Percentiles rank a stretch among this genome's conserved stretches.
Evolutionary conservation across 1,140 invertebrate genomes (phyloP).

Genomic region (Drosophila bocki): DNA sequence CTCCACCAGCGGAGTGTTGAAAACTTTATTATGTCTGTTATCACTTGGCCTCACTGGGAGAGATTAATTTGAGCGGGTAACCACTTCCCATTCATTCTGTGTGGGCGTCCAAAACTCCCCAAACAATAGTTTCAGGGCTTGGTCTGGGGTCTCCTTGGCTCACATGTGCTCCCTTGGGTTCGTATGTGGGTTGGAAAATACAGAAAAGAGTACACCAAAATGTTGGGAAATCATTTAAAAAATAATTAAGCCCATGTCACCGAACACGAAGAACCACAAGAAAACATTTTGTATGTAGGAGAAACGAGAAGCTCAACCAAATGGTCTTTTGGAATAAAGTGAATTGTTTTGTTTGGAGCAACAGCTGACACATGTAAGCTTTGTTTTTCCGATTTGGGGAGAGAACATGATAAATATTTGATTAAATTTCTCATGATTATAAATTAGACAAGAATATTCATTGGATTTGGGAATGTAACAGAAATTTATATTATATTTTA

Average conservation of each 20-base stretch:
- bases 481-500: background rate
- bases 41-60: conserved; percentile 25
- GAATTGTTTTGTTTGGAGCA: conserved; percentile 34
- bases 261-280: conserved; percentile 23
- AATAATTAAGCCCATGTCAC: conserved; percentile 75
- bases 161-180: conserved; percentile 30
- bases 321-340: conserved; percentile 1
- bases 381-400: background rate
- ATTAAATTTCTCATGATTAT: background rate
- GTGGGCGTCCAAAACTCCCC: conserved; percentile 38
- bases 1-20: conserved; percentile 47
- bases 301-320: conserved; percentile 21
- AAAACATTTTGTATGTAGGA: background rate
- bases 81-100: conserved; percentile 17
- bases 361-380: conserved; percentile 30
- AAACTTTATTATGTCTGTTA: conserved; percentile 71
- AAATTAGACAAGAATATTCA: background rate
- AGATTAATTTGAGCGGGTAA: conserved; percentile 58
- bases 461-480: too few relatives aligned
- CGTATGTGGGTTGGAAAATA: conserved; percentile 41
- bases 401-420: background rate
- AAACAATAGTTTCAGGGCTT: conserved; percentile 43
- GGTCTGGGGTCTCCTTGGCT: conserved; percentile 7
- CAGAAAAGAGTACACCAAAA: conserved; percentile 19
- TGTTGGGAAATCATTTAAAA: conserved; percentile 71